Evolutionary conservation across 2,113 vertebrate genomes (phyloP).

Genomic region (Sylvia atricapilla): DNA sequence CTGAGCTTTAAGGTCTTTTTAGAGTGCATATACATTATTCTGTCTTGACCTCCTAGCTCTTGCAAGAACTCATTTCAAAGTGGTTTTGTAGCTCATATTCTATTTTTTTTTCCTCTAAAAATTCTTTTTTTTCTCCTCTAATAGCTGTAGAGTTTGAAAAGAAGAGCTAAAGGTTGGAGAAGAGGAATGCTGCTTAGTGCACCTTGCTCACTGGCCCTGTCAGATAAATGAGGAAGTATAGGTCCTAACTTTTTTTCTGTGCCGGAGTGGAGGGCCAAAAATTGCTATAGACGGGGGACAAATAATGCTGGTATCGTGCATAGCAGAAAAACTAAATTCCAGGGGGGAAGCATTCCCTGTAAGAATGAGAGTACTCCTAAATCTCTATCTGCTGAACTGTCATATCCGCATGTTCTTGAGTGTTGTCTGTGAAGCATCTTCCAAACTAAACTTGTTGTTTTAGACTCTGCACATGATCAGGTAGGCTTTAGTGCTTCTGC

Average conservation of each 20-base stretch:
- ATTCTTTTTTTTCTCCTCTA: neutral
- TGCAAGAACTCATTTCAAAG: neutral
- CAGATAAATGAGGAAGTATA: neutral
- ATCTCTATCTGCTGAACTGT: neutral
- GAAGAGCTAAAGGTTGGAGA: neutral
- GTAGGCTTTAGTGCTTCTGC: neutral
- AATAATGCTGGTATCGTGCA: neutral
- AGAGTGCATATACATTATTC: neutral
- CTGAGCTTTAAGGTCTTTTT: neutral
- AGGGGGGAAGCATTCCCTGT: fast-evolving
- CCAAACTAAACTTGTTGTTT: neutral
- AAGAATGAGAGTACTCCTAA: neutral
- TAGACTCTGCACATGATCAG: neutral
- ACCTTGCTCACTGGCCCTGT: neutral
- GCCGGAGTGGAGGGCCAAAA: neutral
- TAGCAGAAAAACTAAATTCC: neutral
- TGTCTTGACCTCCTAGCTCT: neutral
- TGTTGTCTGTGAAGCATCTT: neutral
- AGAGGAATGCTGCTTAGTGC: neutral
- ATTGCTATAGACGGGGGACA: neutral
- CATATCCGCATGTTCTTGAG: neutral
- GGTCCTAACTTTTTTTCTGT: neutral
- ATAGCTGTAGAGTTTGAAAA: neutral
- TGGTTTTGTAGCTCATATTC: neutral
- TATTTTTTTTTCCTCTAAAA: neutral